Evolutionary conservation across 2,888 invertebrate species (phyloP).

Genomic region (Eristalis intricaria): DNA sequence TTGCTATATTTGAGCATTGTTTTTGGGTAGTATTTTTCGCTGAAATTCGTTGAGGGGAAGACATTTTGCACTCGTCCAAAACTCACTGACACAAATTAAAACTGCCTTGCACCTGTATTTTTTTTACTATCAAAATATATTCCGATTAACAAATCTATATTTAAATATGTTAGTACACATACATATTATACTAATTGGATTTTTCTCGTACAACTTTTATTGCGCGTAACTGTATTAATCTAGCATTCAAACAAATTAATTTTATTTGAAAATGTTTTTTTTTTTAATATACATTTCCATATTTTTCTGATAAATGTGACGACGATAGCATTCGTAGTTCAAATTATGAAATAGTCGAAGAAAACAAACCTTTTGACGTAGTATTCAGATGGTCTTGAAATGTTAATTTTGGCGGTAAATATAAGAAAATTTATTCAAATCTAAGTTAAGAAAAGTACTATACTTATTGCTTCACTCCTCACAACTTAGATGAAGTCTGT

Average conservation of each 20-base stretch:
- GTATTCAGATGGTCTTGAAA: neutral
- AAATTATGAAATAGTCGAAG: neutral
- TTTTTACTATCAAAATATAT: constrained; percentile 18
- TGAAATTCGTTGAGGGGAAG: constrained; percentile 51
- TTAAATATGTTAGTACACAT: constrained; percentile 32
- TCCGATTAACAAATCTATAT: constrained; percentile 45
- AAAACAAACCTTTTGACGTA: neutral
- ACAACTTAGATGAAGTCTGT: constrained; percentile 39
- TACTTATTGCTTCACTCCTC: constrained; percentile 36
- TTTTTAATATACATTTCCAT: neutral
- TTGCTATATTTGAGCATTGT: constrained; percentile 45
- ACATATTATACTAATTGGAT: constrained; percentile 4
- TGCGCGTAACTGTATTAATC: neutral
- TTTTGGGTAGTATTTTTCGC: constrained; percentile 42
- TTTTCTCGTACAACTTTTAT: constrained; percentile 9
- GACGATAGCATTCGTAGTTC: neutral
- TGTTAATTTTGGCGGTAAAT: neutral
- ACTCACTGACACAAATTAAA: constrained; percentile 28
- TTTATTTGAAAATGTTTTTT: neutral
- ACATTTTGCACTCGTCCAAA: constrained; percentile 59
- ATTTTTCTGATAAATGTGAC: neutral
- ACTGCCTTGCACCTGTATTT: constrained; percentile 33
- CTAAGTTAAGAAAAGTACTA: constrained; percentile 7
- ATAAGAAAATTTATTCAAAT: neutral
- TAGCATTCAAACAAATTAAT: neutral